These are phyloP conservation scores for Neodiprion virginianus DNA, from an alignment of 1,140 invertebrate species.

Conservation along the genomic window DNA sequence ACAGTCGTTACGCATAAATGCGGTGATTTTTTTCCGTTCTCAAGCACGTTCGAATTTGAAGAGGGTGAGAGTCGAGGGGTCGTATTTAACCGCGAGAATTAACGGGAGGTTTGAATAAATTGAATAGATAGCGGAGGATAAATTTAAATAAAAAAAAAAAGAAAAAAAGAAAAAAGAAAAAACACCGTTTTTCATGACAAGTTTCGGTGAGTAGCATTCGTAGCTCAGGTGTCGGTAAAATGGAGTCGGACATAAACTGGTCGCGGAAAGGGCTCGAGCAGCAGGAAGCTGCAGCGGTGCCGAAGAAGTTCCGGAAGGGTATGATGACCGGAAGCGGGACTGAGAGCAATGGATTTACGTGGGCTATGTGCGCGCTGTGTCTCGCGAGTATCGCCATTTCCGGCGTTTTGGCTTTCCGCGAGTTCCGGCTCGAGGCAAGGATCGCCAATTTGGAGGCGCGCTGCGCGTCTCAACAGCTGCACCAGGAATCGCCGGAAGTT, in stretches of 20 bases:
- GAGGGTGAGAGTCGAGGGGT: too few relatives aligned
- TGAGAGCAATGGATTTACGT: constrained; percentile 33
- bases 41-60: too few relatives aligned
- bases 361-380: constrained; percentile 52
- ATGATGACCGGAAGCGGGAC: constrained; percentile 12
- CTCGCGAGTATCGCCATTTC: constrained; percentile 49
- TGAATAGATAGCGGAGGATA: too few relatives aligned
- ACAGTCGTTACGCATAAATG: too few relatives aligned
- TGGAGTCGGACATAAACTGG: constrained; percentile 34
- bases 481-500: constrained; percentile 23
- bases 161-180: too few relatives aligned
- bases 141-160: too few relatives aligned
- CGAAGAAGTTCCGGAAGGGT: constrained; percentile 43
- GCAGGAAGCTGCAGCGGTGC: constrained; percentile 28
- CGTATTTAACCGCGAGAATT: too few relatives aligned
- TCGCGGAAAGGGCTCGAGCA: constrained; percentile 26
- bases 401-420: constrained; percentile 49
- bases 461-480: constrained; percentile 28
- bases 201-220: background rate
- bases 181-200: too few relatives aligned
- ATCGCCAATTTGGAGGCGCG: constrained; percentile 48
- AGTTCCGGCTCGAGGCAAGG: constrained; percentile 49
- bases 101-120: too few relatives aligned
- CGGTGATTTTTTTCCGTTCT: too few relatives aligned
- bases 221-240: constrained; percentile 9